These are phyloP conservation scores for Lepus timidus DNA, from an alignment of 2,113 vertebrate genomes.

Conservation along the genomic window DNA sequence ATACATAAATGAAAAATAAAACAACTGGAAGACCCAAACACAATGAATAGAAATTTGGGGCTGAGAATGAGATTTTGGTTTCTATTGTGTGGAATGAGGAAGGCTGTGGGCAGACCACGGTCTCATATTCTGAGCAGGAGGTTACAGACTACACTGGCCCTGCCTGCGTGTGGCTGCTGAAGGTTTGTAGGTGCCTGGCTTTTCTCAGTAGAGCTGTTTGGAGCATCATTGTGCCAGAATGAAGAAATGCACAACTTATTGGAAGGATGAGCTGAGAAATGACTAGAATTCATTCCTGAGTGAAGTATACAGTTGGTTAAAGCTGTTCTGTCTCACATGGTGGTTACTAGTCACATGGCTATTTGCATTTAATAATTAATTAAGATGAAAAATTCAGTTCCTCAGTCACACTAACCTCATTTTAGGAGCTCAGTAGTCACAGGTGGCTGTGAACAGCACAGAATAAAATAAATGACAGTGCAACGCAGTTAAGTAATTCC, in stretches of 20 bases:
- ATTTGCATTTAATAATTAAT: not conserved
- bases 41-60: not conserved
- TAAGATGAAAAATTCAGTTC: slow-evolving; percentile 33
- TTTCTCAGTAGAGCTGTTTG: not conserved
- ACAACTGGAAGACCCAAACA: not conserved
- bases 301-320: not conserved
- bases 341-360: not conserved
- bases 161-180: fast-evolving
- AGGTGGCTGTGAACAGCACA: not conserved
- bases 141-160: not conserved
- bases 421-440: not conserved
- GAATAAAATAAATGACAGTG: not conserved
- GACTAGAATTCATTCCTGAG: not conserved
- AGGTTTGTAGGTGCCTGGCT: no score
- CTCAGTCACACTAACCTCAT: not conserved
- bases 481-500: no score
- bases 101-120: not conserved
- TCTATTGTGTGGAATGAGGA: not conserved
- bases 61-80: not conserved
- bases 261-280: not conserved
- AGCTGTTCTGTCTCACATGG: not conserved
- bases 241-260: fast-evolving
- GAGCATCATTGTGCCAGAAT: not conserved
- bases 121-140: not conserved
- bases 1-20: not conserved